Base-by-base conservation (phyloP, 2,797 vertebrate species). In the Mycteria americana region DNA sequence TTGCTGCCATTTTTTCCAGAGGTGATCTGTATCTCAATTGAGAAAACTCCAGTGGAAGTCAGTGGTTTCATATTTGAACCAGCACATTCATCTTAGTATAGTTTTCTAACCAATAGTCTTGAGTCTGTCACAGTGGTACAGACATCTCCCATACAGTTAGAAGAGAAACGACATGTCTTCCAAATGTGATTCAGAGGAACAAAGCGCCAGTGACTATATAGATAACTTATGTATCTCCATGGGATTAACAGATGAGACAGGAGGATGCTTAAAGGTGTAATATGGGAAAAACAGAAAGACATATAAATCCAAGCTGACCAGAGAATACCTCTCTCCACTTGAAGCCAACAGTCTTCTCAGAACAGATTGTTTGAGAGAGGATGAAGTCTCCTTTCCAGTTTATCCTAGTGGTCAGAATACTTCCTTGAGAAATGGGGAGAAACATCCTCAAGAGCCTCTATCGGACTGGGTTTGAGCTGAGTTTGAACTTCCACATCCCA, bases 151-250 rank as follows among this genome's bases (percentile, higher is more conserved):
- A 24, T 7, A 30, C 2, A 80, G 33, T 59, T 85, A 63, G 24
- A 75, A 76, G 18, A 56, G 7, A 59, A 91, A 83, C 2, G 30
- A 46, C 0, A 0, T 8, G 8, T n/a, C 19, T 88, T 59, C 24
- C 56, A 88, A 59, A 48, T 0, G 0, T 43, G 9, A 37, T 67
- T 79, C 56, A 80, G 43, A 54, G 17, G 5, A 81, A 31, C 5
- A 23, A 73, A 82, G 18, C 62, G 13, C 3, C 19, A 80, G 8
- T 63, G 35, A 19, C 22, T 77, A 4, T 50, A 23, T 1, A 73
- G 25, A 28, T 39, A 79, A 50, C 0, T 24, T 37, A 7, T 0
- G 1, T n/a, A 13, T 31, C 43, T 70, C 27, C 11, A 5, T 21
- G 7, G 8, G 12, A 23, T 54, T 80, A 77, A 65, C 11, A 81